Evolutionary conservation across 2,113 vertebrate genomes (phyloP).

Genomic region (Ptilorrhoa leucosticta): DNA sequence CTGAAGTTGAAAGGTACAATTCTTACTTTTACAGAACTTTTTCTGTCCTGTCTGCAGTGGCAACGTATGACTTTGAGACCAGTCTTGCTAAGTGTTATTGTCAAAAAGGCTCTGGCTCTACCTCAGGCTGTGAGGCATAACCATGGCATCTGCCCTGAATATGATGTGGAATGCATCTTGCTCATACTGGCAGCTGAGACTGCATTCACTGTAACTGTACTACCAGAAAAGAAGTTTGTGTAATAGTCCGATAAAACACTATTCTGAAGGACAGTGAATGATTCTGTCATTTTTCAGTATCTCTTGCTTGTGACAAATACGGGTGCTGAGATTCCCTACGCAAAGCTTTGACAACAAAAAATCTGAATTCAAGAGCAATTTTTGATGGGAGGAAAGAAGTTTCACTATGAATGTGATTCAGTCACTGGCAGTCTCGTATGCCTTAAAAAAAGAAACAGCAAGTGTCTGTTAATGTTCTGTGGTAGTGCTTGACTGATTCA

Average conservation of each 20-base stretch:
- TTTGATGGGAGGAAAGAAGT: not conserved
- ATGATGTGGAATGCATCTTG: not conserved
- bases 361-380: not conserved
- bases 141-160: not conserved
- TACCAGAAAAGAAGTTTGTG: not conserved
- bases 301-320: not conserved
- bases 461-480: not conserved
- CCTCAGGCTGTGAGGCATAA: not conserved
- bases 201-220: not conserved
- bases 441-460: not conserved
- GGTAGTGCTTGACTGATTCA: not conserved
- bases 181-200: not conserved
- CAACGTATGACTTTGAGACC: not conserved
- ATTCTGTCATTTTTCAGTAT: not conserved
- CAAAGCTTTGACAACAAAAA: not conserved
- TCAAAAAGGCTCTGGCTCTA: not conserved
- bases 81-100: not conserved
- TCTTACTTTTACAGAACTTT: not conserved
- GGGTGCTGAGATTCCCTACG: not conserved
- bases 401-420: not conserved
- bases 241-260: not conserved
- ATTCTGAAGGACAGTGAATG: not conserved
- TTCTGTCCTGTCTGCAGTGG: not conserved
- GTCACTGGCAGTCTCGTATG: not conserved
- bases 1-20: not conserved